These are phyloP conservation scores for Dolichoris vasculosae DNA, from an alignment of 1,140 invertebrate species.

Conservation along the genomic window DNA sequence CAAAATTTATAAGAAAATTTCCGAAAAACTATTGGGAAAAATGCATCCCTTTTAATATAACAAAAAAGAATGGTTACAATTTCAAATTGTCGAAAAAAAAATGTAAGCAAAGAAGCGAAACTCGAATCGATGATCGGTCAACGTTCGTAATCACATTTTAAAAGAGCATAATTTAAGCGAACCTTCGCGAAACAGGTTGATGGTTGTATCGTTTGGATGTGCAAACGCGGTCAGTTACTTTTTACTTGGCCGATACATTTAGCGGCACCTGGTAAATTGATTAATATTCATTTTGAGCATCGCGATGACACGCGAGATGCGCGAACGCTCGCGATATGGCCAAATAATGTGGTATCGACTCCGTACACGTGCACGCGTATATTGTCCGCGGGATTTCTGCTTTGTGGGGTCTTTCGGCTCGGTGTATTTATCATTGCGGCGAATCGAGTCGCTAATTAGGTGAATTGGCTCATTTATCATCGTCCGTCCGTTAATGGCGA, in stretches of 20 bases:
- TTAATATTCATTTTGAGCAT: slow-evolving; percentile 62
- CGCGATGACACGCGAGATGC: slow-evolving; percentile 52
- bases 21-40: not conserved
- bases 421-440: slow-evolving; percentile 45
- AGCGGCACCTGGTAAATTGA: slow-evolving; percentile 61
- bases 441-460: slow-evolving; percentile 53
- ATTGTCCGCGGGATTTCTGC: slow-evolving; percentile 31
- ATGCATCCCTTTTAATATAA: not conserved
- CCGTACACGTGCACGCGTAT: not conserved
- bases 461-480: slow-evolving; percentile 53
- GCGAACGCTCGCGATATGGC: slow-evolving; percentile 11
- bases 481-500: slow-evolving; percentile 50
- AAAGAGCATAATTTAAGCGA: slow-evolving; percentile 1
- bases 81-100: not conserved
- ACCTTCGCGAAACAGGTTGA: slow-evolving; percentile 8
- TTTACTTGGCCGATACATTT: slow-evolving; percentile 59
- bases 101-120: not conserved
- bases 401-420: not conserved
- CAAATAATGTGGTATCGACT: slow-evolving; percentile 52
- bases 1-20: too few species aligned
- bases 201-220: not conserved
- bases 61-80: not conserved
- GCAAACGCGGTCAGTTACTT: slow-evolving; percentile 1
- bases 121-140: not conserved
- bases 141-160: not conserved